Evolutionary conservation across 2,113 vertebrate species (phyloP), one percentile per base, ranked within the genome.

Genomic region (Geothlypis trichas): DNA sequence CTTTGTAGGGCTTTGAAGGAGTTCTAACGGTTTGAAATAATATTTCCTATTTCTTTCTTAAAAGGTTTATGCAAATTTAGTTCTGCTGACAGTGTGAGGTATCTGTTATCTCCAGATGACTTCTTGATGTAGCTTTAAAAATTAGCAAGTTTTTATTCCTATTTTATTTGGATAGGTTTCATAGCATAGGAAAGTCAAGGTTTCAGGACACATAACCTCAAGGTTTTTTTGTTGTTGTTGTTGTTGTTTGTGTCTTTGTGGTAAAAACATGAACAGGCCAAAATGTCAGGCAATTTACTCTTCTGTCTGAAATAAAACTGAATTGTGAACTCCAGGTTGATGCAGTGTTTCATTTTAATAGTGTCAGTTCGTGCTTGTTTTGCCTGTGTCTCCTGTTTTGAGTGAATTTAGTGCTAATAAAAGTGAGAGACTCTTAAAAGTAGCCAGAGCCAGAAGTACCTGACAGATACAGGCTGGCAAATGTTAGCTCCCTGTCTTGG

Each of bases 391-490:
- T 85, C 58, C 62, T 93, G 55, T 41, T 96, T 77, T 87, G 87
- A 85, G 84, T 89, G 84, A 93, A 93, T 95, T 95, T 93, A 97
- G 77, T 95, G 87, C 91, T 96, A 79, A 84, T 94, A 95, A 95
- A 96, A 96, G 74, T 57, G 74, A 95, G 78, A 73, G 58, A 67
- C 87, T 92, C 69, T 92, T 95, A 89, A 85, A 89, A 88, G 44
- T 84, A 61, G 41, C 46, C 66, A 66, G 84, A 89, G n/a, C 37
- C 58, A 82, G 68, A 79, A 75, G 62, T 11, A 84, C 31, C 58
- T 74, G 80, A 58, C 73, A 72, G 41, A 77, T 87, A 39, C 35
- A 80, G 84, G 49, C 78, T 63, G 27, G 78, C 30, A 87, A 57
- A 62, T 37, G 23, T 63, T 37, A 80, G 35, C 58, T 92, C 57